These are phyloP conservation scores for Miniopterus natalensis DNA, from an alignment of 2,113 vertebrate species.

Conservation along the genomic window DNA sequence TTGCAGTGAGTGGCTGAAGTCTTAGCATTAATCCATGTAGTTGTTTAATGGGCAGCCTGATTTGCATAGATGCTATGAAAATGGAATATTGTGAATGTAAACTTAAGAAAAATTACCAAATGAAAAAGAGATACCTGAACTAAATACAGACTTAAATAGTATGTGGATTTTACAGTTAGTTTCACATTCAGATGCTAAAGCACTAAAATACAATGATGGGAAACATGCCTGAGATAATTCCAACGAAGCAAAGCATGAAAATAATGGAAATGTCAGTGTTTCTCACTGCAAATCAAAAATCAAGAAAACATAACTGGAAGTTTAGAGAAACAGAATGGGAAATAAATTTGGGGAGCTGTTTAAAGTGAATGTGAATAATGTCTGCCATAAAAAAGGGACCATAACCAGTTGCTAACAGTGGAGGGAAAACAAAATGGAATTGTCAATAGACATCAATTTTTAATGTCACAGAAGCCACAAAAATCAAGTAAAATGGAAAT, in stretches of 20 bases:
- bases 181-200: constrained; percentile 22
- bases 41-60: neutral
- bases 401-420: neutral
- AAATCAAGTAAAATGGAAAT: neutral
- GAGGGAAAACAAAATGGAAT: neutral
- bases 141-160: constrained; percentile 61
- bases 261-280: constrained; percentile 50
- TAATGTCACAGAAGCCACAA: neutral
- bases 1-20: constrained; percentile 62
- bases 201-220: constrained; percentile 48
- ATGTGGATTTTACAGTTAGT: constrained; percentile 40
- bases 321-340: neutral
- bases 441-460: neutral
- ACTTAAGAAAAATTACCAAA: constrained; percentile 46
- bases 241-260: neutral
- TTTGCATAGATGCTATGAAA: constrained; percentile 52
- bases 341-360: neutral
- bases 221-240: constrained; percentile 38
- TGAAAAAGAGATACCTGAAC: constrained; percentile 50
- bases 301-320: neutral
- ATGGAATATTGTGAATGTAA: neutral
- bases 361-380: neutral
- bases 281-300: neutral
- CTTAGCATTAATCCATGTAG: constrained; percentile 52
- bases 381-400: neutral